These are phyloP conservation scores for Iselma pallidipennis DNA, from an alignment of 2,888 invertebrate genomes.

Conservation along the genomic window DNA sequence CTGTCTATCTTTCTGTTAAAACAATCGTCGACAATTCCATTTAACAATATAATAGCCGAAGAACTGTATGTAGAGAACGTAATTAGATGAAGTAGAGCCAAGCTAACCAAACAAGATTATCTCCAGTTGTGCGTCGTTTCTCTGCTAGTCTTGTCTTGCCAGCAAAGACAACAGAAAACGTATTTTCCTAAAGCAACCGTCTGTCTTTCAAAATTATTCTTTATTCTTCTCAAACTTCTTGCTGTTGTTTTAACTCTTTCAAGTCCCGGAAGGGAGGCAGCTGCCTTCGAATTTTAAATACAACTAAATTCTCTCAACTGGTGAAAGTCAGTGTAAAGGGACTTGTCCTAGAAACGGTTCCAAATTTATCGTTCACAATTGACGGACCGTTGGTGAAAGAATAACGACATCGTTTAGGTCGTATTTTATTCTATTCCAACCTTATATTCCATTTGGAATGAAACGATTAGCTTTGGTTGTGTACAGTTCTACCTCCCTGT, in stretches of 20 bases:
- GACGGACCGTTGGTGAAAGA: constrained; percentile 9
- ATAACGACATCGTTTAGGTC: constrained; percentile 12
- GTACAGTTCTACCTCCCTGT: not conserved
- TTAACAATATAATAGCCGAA: not conserved
- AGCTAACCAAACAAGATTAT: constrained; percentile 1
- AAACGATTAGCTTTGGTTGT: constrained; percentile 3
- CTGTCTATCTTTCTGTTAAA: not conserved
- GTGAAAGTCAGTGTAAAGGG: not conserved
- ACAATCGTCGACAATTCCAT: not conserved
- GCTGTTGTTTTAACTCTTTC: not conserved
- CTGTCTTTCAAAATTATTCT: not conserved
- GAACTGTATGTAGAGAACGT: not conserved
- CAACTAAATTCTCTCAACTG: not conserved
- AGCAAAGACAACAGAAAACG: not conserved
- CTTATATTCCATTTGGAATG: too few species aligned
- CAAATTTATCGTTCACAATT: constrained; percentile 2
- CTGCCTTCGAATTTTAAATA: not conserved
- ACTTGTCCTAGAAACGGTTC: not conserved
- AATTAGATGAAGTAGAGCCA: constrained; percentile 1
- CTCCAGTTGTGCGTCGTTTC: not conserved
- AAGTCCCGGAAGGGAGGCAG: not conserved
- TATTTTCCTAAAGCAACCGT: not conserved
- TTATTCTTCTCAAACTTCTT: not conserved
- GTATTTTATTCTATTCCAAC: constrained; percentile 1
- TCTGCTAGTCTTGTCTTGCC: not conserved